phyloP scores from a whole-genome alignment of 2,797 vertebrate species.

The Parauchenoglanis ngamensis region DNA sequence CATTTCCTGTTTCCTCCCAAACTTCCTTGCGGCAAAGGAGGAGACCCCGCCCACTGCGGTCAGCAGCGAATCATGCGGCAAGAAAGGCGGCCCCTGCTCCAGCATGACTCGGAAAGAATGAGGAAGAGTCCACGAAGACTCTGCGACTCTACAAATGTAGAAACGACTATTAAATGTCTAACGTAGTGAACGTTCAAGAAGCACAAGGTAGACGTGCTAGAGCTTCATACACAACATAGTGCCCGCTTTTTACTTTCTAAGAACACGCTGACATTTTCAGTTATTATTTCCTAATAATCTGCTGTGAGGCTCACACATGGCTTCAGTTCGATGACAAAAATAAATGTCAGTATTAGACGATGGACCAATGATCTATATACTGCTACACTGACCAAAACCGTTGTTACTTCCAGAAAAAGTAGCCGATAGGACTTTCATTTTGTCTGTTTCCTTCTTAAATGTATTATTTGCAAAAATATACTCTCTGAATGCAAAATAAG shows the following conservation, averaged over 20 bases:
- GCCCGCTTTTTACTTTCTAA: neutral
- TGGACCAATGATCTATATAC: neutral
- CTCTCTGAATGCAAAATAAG: neutral
- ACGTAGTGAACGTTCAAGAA: neutral
- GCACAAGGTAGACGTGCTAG: neutral
- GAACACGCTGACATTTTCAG: neutral
- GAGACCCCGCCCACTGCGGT: constrained; percentile 57
- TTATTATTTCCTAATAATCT: neutral
- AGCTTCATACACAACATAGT: neutral
- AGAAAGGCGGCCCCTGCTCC: constrained; percentile 32
- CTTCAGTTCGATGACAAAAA: neutral
- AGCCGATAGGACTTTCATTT: neutral
- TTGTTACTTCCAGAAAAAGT: neutral
- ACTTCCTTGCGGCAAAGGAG: constrained; percentile 48
- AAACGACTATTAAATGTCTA: neutral
- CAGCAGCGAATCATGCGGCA: constrained; percentile 52
- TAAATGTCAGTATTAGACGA: neutral
- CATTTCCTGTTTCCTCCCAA: constrained; percentile 66
- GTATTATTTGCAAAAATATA: too few species aligned
- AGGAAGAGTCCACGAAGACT: constrained; percentile 6
- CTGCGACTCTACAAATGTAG: neutral
- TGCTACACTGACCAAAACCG: neutral
- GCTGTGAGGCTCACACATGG: neutral
- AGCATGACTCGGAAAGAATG: constrained; percentile 23
- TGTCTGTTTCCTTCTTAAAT: neutral